Evolutionary conservation across 2,797 vertebrate genomes (phyloP), one percentile per base, ranked within the genome.

Genomic region (Alosa sapidissima): DNA sequence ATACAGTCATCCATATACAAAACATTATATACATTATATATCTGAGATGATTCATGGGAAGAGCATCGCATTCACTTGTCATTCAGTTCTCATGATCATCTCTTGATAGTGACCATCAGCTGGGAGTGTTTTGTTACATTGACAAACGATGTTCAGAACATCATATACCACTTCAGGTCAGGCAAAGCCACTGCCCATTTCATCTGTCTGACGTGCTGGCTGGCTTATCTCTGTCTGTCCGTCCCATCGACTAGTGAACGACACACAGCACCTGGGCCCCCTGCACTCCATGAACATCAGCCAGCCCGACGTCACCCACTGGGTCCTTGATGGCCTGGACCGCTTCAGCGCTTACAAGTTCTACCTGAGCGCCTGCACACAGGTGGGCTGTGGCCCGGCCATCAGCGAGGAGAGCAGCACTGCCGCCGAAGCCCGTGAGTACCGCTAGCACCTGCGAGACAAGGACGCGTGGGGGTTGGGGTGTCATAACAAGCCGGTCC

Each of bases 351-450:
- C 92, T 85, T 98, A 98, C 93, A 97, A 96, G 86, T 97, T 99
- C 92, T 95, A 96, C 85, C 91, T 97, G 88, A 96, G 95, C 5
- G 98, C 97, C 13, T 99, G 98, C 91, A 98, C 97, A 0, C 89
- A 75, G 58, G 92, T 92, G 82, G 98, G 98, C 91, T 98, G 97
- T 28, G 97, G 98, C 82, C 96, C 96, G 60, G 90, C 95, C 0
- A 62, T 93, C 87, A 95, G 94, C 0, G 96, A 97, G 90, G 96
- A 98, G 90, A 93, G 94, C 85, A 86, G 83, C 85, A 97, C 96
- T 0, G 45, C 91, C 81, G 84, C 88, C 52, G 84, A 91, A 91
- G 89, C 91, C 90, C 88, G 98, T 99, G 94, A 97, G 98, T 96
- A 45, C 54, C 16, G 54, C 54, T 55, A 9, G 58, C 21, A 62